Base-by-base conservation (phyloP, 2,888 invertebrate genomes). In the Cylindroiulus punctatus region DNA sequence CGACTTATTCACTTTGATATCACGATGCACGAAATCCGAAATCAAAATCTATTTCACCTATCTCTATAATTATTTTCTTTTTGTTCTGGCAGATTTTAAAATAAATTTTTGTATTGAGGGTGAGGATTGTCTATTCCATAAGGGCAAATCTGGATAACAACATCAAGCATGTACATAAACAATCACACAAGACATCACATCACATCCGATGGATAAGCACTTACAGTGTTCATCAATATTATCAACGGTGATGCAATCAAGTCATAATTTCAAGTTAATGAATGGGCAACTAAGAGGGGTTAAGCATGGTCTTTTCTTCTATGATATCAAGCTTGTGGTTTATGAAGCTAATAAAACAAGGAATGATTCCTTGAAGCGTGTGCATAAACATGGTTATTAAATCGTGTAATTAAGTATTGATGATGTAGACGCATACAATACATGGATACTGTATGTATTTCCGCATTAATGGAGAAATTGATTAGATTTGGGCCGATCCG, bases 311-410 rank as follows among this genome's bases (percentile, higher is more conserved):
- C 3, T 30, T 14, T 76, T 76, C 30, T 4, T 30, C 76, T 14
- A 76, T 76, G 26, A 65, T 22, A 65, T 22, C 26, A 26, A 8
- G 10, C 26, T 0, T 65, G 14, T 76, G 22, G 76, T 76, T 76
- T 76, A 76, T 76, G 76, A 14, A 26, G 76, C 76, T 26, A 30
- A 76, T 76, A 76, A 76, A 76, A 14, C 76, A 14, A 76, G 76
- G 8, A 4, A 30, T 12, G 22, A 22, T 76, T 76, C 76, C 30
- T 76, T 76, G 76, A 76, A 76, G 76, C 76, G 76, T 76, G 76
- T 26, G 76, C 30, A 76, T 76, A 76, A 76, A 26, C 76, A 76
- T 76, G 76, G 76, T 76, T 76, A 76, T 76, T 76, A 76, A 76
- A 30, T 14, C 30, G 3, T 26, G 26, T 76, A 76, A 76, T 76